These are phyloP conservation scores for Melanotaenia nigrans DNA, from an alignment of 2,797 vertebrate species.

Conservation along the genomic window DNA sequence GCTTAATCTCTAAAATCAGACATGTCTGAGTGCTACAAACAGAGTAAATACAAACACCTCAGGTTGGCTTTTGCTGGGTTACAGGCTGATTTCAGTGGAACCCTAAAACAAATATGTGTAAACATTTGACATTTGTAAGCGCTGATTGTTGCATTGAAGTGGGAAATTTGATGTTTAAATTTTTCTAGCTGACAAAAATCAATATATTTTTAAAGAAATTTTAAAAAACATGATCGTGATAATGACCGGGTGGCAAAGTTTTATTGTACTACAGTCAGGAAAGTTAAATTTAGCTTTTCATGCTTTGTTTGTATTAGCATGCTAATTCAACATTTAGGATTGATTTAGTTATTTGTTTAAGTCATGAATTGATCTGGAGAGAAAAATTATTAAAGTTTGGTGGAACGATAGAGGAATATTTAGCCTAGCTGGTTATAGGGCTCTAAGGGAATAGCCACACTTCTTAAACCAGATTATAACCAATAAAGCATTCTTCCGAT, in stretches of 20 bases:
- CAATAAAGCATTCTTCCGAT: neutral
- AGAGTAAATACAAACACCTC: neutral
- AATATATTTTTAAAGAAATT: too few relatives aligned
- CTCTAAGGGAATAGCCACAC: neutral
- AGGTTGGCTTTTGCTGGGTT: neutral
- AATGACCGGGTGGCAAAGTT: too few relatives aligned
- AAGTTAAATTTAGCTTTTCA: too few relatives aligned
- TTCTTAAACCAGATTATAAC: neutral
- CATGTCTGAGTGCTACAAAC: conserved; percentile 15
- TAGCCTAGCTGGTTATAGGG: too few relatives aligned
- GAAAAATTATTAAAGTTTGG: neutral
- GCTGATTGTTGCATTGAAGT: too few relatives aligned
- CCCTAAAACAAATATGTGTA: too few relatives aligned
- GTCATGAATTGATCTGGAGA: neutral
- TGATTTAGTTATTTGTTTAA: too few relatives aligned
- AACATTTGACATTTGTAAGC: too few relatives aligned
- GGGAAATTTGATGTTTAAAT: too few relatives aligned
- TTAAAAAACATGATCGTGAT: too few relatives aligned
- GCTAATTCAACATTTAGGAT: neutral
- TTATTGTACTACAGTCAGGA: too few relatives aligned
- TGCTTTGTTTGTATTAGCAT: neutral
- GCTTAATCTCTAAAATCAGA: conserved; percentile 31
- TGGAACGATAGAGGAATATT: neutral
- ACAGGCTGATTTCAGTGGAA: neutral
- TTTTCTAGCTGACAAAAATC: too few relatives aligned